Base-by-base conservation (phyloP, 2,888 invertebrate genomes). In the Ornithoptera alexandrae region DNA sequence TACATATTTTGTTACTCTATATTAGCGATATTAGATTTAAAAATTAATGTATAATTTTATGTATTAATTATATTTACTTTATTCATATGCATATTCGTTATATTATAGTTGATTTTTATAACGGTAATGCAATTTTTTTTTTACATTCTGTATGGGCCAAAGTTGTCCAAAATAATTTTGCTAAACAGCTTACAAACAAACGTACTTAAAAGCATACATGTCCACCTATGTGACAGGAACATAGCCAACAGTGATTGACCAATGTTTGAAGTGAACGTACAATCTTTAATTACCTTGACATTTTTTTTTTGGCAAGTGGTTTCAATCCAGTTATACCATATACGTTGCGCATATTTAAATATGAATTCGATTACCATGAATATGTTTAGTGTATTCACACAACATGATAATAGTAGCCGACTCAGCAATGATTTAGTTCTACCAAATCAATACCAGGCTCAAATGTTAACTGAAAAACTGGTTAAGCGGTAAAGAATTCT, bases 401-500 rank as follows among this genome's bases (percentile, higher is more conserved):
- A 20, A 15, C 20, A 10, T 57, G 57, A 57, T 8, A 18, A 57
- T 59, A 59, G 60, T 7, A 75, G 74, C 79, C 75, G 77, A 6
- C 15, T 57, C 10, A 76, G 18, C 50, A 50, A 50, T 50, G 50
- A 50, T 2, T 50, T 17, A 17, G 50, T 50, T 50, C 15, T 50
- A 4, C 2, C 50, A 50, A 22, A 22, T 22, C 17, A 50, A 50
- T 2, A 15, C 2, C 5, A 17, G 10, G 17, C 10, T 39, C 7
- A 39, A 39, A 39, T 39, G 39, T 39, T 39, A 30, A 30, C 30
- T 30, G 22, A 22, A 30, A 30, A 30, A 30, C 30, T 30, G 30
- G 30, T 30, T 30, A 30, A 30, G 0, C 30, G 3, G 30, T 30
- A 3, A 30, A 30, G 30, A 30, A 30, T 30, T 30, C 30, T 30